Conservation (phyloP, 2,888 invertebrate genomes). For the Platerodrilus igneus region DNA sequence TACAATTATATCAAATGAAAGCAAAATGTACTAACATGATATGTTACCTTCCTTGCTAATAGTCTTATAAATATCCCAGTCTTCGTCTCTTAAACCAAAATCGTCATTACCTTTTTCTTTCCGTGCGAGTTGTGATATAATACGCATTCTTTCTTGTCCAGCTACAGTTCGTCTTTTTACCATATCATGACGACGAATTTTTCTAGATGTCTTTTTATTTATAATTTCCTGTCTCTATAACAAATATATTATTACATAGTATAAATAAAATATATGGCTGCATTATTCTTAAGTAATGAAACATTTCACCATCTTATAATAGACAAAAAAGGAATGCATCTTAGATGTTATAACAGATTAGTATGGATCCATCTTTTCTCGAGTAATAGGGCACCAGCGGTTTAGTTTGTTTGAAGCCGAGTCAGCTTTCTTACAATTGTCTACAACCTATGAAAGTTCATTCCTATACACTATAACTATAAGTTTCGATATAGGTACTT, state of each 20-base stretch:
- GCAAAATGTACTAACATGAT: neutral
- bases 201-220: slow-evolving; percentile 66
- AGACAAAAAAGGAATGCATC: too few relatives aligned
- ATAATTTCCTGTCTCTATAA: slow-evolving; percentile 64
- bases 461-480: too few relatives aligned
- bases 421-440: too few relatives aligned
- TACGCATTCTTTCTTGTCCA: slow-evolving; percentile 91
- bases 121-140: slow-evolving; percentile 83
- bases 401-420: too few relatives aligned
- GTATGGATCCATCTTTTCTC: too few relatives aligned
- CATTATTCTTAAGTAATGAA: too few relatives aligned
- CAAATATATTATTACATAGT: slow-evolving; percentile 4
- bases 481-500: too few relatives aligned
- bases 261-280: too few relatives aligned
- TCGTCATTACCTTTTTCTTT: slow-evolving; percentile 79
- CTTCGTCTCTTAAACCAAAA: slow-evolving; percentile 89
- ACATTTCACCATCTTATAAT: too few relatives aligned
- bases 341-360: too few relatives aligned
- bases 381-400: too few relatives aligned
- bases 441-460: too few relatives aligned
- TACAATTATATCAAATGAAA: slow-evolving; percentile 27
- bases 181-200: slow-evolving; percentile 81
- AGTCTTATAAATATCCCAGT: slow-evolving; percentile 95
- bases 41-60: slow-evolving; percentile 60
- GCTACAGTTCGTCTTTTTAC: slow-evolving; percentile 85